Evolutionary conservation across 2,888 invertebrate species (phyloP).

Genomic region (Ctena decussata): DNA sequence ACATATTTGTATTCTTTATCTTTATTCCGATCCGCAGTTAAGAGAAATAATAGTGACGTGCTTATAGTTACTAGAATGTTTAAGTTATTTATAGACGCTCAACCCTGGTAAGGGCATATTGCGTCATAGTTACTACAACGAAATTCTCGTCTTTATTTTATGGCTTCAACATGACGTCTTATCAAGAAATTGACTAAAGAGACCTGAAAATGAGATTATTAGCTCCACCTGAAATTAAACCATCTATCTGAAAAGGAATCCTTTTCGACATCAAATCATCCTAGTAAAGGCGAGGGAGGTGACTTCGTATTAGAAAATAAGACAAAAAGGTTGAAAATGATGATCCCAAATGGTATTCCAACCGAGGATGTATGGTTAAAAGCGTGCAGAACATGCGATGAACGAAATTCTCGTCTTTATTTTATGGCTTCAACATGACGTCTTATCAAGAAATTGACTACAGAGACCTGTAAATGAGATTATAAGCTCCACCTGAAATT

Average conservation of each 20-base stretch:
- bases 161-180: conserved; percentile 7
- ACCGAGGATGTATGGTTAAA: conserved; percentile 18
- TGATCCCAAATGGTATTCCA: conserved; percentile 25
- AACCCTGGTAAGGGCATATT: no score
- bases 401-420: not conserved
- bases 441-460: conserved; percentile 16
- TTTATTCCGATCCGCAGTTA: conserved; percentile 1
- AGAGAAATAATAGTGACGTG: conserved; percentile 5
- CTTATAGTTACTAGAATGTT: not conserved
- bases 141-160: conserved; percentile 10
- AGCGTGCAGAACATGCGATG: conserved; percentile 34
- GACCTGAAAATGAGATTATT: conserved; percentile 25
- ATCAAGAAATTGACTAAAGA: conserved; percentile 13
- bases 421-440: conserved; percentile 12
- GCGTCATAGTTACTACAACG: no score
- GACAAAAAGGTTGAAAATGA: not conserved
- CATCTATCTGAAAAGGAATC: conserved; percentile 17
- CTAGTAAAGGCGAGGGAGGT: conserved; percentile 10
- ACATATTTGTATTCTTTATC: not conserved
- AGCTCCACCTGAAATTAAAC: not conserved
- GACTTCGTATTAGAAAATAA: conserved; percentile 15
- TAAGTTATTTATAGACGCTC: no score
- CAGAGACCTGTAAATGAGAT: conserved; percentile 22
- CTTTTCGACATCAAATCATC: not conserved
- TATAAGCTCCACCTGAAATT: not conserved